Evolutionary conservation across 2,113 vertebrate genomes (phyloP).

Genomic region (Orthonyx spaldingii): DNA sequence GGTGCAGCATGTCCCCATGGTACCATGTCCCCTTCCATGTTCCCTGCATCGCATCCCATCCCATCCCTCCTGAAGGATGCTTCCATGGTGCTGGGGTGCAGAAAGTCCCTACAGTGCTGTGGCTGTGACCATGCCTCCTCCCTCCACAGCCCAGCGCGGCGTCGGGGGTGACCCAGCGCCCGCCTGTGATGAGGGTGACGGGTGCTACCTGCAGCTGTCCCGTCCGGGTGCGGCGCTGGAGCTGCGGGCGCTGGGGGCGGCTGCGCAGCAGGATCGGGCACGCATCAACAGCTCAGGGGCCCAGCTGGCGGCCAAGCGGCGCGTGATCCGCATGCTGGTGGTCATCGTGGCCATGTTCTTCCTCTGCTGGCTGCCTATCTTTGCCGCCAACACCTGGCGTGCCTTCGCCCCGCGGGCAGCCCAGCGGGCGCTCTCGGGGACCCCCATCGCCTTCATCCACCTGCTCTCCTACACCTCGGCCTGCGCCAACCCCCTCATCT

Average conservation of each 20-base stretch:
- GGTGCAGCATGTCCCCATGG: fast-evolving
- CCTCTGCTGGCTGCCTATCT: slow-evolving; percentile 93
- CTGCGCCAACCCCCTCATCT: slow-evolving; percentile 92
- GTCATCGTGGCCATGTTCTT: slow-evolving; percentile 92
- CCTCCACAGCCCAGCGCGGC: slow-evolving; percentile 65
- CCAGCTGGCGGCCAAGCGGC: slow-evolving; percentile 89
- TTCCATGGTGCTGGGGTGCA: fast-evolving
- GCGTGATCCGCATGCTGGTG: slow-evolving; percentile 92
- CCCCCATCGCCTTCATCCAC: slow-evolving; percentile 94
- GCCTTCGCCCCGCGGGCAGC: slow-evolving; percentile 81
- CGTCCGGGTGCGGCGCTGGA: slow-evolving; percentile 77
- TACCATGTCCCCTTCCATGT: not conserved
- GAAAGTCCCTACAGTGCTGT: fast-evolving
- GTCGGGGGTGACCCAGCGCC: not conserved
- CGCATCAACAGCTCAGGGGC: slow-evolving; percentile 81
- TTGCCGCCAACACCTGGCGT: slow-evolving; percentile 90
- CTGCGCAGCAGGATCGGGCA: slow-evolving; percentile 61
- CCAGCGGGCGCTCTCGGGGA: slow-evolving; percentile 78
- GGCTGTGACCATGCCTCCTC: not conserved
- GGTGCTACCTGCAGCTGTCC: slow-evolving; percentile 84
- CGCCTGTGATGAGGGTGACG: slow-evolving; percentile 79
- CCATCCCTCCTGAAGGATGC: not conserved
- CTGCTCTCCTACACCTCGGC: slow-evolving; percentile 87
- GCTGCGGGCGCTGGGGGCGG: slow-evolving; percentile 76
- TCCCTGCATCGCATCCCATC: not conserved